Base-by-base conservation (phyloP, 92 coral and sea anemone genomes). In the Umimayanthus chanpuru region DNA sequence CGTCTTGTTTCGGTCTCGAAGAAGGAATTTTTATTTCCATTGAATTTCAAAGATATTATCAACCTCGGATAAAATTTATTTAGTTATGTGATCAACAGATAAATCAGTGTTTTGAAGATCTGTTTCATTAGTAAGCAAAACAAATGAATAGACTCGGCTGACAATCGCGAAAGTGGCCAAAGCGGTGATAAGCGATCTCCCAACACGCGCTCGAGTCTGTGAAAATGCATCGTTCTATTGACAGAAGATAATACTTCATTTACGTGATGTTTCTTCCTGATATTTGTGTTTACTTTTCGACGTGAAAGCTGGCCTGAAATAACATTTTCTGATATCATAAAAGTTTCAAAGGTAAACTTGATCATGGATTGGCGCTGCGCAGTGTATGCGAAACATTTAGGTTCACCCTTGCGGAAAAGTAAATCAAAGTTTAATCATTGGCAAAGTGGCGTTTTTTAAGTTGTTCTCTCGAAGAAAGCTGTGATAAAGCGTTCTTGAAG, bases 121-220 rank as follows among this genome's bases (percentile, higher is more conserved):
- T 53, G 84, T 80, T 80, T 80, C 71, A 80, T 77, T 77, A 44
- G 58, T 26, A 80, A 58, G 67, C n/a, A 32, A 21, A 36, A 18
- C 53, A 58, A 58, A 80, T 61, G 36, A 78, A 47, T 78, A 20
- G 72, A 39, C 55, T 76, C 16, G 80, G 28, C 58, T 43, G 50
- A 76, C n/a, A 76, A 39, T 76, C 28, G 56, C 80, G 55, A 76
- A 76, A 43, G 28, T 23, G 80, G 47, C 68, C 80, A 1, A 1
- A 47, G 80, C 5, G 12, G 30, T 76, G 43, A 32, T 53, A 32
- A 26, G 73, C 49, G 16, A 78, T 78, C 65, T 49, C 55, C 43
- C 30, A 6, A 26, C 66, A 72, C 26, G 23, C 25, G 40, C 82
- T 78, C 15, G 16, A 30, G 20, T 6, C 25, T 16, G 29, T 32